A percentile compares a stretch with the other conserved stretches of the same genome.
Evolutionary conservation across 2,113 vertebrate genomes (phyloP).

Genomic region (Atlantisia rogersi): DNA sequence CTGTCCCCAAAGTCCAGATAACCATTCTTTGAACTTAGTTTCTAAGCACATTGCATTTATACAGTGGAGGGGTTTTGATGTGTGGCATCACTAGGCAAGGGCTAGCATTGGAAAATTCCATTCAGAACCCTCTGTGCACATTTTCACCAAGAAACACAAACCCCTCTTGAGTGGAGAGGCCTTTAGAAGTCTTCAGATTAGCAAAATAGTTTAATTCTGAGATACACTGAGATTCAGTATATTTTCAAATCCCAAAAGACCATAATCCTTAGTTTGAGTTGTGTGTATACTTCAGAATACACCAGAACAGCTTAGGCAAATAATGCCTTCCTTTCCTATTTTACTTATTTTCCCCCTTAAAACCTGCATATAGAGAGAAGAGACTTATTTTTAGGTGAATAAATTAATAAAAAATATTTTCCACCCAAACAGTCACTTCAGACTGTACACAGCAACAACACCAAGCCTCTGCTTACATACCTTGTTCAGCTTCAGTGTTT

Average conservation of each 20-base stretch:
- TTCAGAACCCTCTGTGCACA: not conserved
- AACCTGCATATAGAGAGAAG: not conserved
- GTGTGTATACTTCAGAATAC: not conserved
- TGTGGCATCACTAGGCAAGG: not conserved
- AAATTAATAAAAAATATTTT: not conserved
- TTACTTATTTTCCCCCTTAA: not conserved
- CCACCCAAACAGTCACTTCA: not conserved
- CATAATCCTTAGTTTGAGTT: not conserved
- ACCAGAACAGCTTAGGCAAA: not conserved
- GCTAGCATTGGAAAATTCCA: not conserved
- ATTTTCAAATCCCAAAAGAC: not conserved
- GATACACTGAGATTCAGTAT: not conserved
- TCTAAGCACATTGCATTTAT: not conserved
- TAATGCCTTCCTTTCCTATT: not conserved
- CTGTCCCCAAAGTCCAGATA: not conserved
- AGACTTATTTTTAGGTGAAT: not conserved
- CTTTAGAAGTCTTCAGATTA: not conserved
- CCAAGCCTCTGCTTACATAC: not conserved
- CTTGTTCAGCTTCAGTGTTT: not conserved
- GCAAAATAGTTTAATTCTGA: not conserved
- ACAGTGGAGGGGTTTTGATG: accelerated
- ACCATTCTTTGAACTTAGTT: not conserved
- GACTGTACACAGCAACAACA: too few species aligned
- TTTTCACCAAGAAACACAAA: not conserved
- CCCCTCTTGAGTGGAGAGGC: not conserved